Evolutionary conservation across 30 jellyfish, hydroid and myxozoan genomes (phyloP).

Genomic region (Hydractinia symbiolongicarpus): DNA sequence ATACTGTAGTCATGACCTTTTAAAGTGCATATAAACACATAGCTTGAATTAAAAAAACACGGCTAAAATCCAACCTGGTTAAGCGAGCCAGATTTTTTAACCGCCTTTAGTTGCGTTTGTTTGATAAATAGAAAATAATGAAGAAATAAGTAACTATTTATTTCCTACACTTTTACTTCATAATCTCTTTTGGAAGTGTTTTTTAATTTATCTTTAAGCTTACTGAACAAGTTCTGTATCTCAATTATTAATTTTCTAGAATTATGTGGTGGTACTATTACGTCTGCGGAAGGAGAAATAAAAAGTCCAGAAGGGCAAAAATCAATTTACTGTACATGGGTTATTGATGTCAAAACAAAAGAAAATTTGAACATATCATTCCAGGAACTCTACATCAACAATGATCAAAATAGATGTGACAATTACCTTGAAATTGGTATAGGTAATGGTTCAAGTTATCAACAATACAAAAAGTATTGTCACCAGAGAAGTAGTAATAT

Average conservation of each 20-base stretch:
- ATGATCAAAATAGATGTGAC: background rate
- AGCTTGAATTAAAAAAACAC: too few relatives aligned
- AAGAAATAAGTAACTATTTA: too few relatives aligned
- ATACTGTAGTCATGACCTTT: too few relatives aligned
- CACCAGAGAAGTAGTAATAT: background rate
- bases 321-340: slow-evolving; percentile 9
- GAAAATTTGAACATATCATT: background rate
- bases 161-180: too few relatives aligned
- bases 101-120: too few relatives aligned
- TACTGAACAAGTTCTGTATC: too few relatives aligned
- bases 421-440: slow-evolving; percentile 2
- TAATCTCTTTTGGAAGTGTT: too few relatives aligned
- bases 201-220: too few relatives aligned
- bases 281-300: background rate
- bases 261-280: background rate
- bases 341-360: background rate
- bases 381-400: background rate
- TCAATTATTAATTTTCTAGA: background rate
- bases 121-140: too few relatives aligned
- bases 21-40: too few relatives aligned
- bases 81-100: too few relatives aligned
- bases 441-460: background rate
- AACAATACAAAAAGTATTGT: background rate
- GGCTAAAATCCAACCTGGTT: too few relatives aligned
- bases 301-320: background rate